Percentiles rank a stretch among this genome's conserved stretches.
These are phyloP conservation scores for Drosophila nigrodunni DNA, from an alignment of 1,140 invertebrate species.

Conservation along the genomic window DNA sequence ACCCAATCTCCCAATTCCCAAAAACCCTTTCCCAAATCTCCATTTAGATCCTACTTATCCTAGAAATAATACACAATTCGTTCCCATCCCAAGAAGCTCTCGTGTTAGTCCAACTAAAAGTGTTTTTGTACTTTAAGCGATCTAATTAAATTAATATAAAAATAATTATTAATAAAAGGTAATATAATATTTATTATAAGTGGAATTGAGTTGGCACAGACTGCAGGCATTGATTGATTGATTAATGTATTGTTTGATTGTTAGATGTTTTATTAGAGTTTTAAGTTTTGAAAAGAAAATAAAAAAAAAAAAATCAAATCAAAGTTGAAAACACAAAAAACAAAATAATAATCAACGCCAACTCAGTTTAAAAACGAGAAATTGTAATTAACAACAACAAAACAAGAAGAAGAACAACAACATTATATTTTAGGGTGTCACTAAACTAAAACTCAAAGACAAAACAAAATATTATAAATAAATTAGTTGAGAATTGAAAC, in stretches of 20 bases:
- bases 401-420: constrained; percentile 37
- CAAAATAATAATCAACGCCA: constrained; percentile 32
- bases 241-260: constrained; percentile 58
- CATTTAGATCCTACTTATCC: not conserved
- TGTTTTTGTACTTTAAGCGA: constrained; percentile 77
- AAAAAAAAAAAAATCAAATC: constrained; percentile 27
- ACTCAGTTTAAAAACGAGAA: constrained; percentile 52
- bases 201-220: constrained; percentile 75
- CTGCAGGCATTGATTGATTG: constrained; percentile 58
- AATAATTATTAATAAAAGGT: constrained; percentile 51
- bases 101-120: constrained; percentile 80
- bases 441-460: constrained; percentile 67
- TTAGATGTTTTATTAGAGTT: constrained; percentile 57
- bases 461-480: constrained; percentile 62
- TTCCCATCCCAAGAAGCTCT: constrained; percentile 50
- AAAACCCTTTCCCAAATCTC: not conserved
- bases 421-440: constrained; percentile 73
- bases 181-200: constrained; percentile 57
- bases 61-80: constrained; percentile 7
- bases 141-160: constrained; percentile 63
- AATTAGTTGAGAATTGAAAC: constrained; percentile 82
- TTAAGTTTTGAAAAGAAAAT: constrained; percentile 29
- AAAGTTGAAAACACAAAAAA: constrained; percentile 37
- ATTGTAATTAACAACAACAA: constrained; percentile 64
- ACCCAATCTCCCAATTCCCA: not conserved